A percentile compares a stretch with the other conserved stretches of the same genome.
Evolutionary conservation across 1,140 invertebrate genomes (phyloP).

Genomic region (Uloborus diversus): DNA sequence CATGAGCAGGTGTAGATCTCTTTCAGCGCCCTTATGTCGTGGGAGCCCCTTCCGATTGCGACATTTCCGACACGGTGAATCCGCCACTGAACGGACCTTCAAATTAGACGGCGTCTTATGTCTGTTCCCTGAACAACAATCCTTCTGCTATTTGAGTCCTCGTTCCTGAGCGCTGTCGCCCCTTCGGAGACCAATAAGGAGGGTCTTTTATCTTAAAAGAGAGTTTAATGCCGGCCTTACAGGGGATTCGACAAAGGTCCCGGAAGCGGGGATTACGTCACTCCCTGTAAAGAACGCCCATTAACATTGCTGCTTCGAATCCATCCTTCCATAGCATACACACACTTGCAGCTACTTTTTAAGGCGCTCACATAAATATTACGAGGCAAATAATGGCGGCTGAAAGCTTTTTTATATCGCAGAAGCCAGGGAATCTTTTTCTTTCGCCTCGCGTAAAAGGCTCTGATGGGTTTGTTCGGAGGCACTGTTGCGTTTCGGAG

Average conservation of each 20-base stretch:
- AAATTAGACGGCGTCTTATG: background rate
- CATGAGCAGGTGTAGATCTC: too few species aligned
- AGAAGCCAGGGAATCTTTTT: too few species aligned
- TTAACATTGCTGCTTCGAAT: slow-evolving; percentile 39
- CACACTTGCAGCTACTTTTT: slow-evolving; percentile 32
- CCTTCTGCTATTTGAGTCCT: background rate
- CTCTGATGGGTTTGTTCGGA: too few species aligned
- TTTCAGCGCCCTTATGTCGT: too few species aligned
- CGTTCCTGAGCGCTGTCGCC: slow-evolving; percentile 9
- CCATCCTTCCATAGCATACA: too few species aligned
- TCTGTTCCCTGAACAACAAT: background rate
- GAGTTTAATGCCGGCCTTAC: slow-evolving; percentile 52
- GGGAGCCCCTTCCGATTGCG: too few species aligned
- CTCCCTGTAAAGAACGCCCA: slow-evolving; percentile 39
- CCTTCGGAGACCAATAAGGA: slow-evolving; percentile 35
- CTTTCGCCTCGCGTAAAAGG: too few species aligned
- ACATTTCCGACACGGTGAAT: too few species aligned
- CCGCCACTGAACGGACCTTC: too few species aligned
- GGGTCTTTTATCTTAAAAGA: slow-evolving; percentile 33
- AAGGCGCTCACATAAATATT: slow-evolving; percentile 22
- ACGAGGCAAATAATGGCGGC: too few species aligned
- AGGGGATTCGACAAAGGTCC: slow-evolving; percentile 20
- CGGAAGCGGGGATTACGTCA: slow-evolving; percentile 28
- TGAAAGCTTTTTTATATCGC: too few species aligned
- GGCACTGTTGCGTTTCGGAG: too few species aligned